A percentile compares a stretch with the other conserved stretches of the same genome.
Evolutionary conservation across 2,113 vertebrate species (phyloP).

Genomic region (Chaetodon auriga): DNA sequence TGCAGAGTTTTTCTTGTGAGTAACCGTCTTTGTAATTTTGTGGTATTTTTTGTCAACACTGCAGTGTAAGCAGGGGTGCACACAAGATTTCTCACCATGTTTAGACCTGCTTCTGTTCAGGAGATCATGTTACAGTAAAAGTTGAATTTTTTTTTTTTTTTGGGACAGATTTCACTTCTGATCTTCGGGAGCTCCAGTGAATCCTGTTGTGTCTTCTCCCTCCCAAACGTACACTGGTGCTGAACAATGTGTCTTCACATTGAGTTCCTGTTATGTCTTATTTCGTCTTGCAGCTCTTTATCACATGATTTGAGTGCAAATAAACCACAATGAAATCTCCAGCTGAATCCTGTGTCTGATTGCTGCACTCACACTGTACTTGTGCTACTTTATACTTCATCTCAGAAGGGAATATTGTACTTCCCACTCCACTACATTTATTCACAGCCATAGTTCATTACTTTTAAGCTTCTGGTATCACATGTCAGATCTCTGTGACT

Average conservation of each 20-base stretch:
- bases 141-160: neutral
- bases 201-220: slow-evolving; percentile 13
- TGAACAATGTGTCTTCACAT: slow-evolving; percentile 72
- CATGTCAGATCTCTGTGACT: neutral
- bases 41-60: slow-evolving; percentile 23
- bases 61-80: slow-evolving; percentile 14
- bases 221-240: slow-evolving; percentile 73
- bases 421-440: neutral
- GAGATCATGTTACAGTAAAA: slow-evolving; percentile 8
- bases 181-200: slow-evolving; percentile 21
- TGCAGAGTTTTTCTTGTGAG: slow-evolving; percentile 22
- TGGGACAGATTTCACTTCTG: slow-evolving; percentile 33
- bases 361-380: neutral
- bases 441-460: too few species aligned
- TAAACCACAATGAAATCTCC: slow-evolving; percentile 75
- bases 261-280: slow-evolving; percentile 52
- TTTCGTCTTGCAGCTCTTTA: slow-evolving; percentile 72
- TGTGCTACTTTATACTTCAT: neutral
- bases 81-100: slow-evolving; percentile 21
- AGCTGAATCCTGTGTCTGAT: slow-evolving; percentile 28
- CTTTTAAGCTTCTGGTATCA: neutral
- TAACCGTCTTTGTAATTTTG: slow-evolving; percentile 36
- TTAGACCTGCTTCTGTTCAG: slow-evolving; percentile 11
- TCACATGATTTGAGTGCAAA: slow-evolving; percentile 82
- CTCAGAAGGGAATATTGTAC: neutral